phyloP scores from a whole-genome alignment of 2,888 invertebrate species.

The Pheosia gnoma region DNA sequence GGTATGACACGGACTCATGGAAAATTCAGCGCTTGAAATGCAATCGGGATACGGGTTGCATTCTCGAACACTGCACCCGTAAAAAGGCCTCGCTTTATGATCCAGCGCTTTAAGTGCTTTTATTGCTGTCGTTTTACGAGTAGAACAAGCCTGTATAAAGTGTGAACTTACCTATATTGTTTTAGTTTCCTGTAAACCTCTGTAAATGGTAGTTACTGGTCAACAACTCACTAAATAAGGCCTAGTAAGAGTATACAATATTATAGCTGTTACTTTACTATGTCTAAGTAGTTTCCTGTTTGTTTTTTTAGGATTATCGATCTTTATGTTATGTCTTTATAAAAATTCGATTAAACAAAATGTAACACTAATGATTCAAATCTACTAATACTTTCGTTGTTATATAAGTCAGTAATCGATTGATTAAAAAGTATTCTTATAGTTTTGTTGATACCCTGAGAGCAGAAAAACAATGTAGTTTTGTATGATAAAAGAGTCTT shows the following conservation, averaged over 20 bases:
- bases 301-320: neutral
- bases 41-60: constrained; percentile 73
- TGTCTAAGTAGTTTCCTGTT: too few relatives aligned
- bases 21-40: constrained; percentile 77
- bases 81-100: constrained; percentile 55
- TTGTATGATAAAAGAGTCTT: too few relatives aligned
- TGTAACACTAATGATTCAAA: neutral
- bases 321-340: neutral
- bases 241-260: too few relatives aligned
- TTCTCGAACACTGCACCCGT: constrained; percentile 57
- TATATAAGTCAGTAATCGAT: neutral
- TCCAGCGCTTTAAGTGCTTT: constrained; percentile 50
- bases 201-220: too few relatives aligned
- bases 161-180: constrained; percentile 4
- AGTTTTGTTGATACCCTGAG: neutral
- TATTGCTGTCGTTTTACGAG: constrained; percentile 31
- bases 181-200: neutral
- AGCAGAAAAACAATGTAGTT: too few relatives aligned
- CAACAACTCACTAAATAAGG: too few relatives aligned
- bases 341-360: neutral
- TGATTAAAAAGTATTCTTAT: neutral
- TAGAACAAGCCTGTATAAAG: constrained; percentile 24
- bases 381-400: too few relatives aligned
- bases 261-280: too few relatives aligned
- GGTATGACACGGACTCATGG: constrained; percentile 55